These are phyloP conservation scores for Neomonachus schauinslandi DNA, from an alignment of 2,113 vertebrate species.

Conservation along the genomic window DNA sequence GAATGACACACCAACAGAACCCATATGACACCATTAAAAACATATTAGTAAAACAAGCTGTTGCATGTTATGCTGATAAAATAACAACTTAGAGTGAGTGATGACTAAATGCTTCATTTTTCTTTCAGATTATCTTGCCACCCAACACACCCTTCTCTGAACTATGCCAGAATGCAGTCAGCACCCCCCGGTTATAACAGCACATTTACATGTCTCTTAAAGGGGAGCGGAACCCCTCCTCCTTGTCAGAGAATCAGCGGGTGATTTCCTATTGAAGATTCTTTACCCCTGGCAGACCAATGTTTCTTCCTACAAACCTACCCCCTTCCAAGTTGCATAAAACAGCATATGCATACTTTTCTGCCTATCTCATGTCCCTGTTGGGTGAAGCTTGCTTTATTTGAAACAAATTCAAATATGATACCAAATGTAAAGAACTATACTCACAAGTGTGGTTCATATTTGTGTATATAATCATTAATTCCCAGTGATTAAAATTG, in stretches of 20 bases:
- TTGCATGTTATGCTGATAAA: slow-evolving; percentile 30
- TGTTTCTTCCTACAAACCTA: background rate
- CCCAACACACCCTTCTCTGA: slow-evolving; percentile 28
- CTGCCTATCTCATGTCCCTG: background rate
- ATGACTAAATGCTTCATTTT: slow-evolving; percentile 32
- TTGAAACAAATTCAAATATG: slow-evolving; percentile 15
- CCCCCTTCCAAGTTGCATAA: background rate
- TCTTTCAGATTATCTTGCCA: background rate
- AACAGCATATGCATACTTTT: background rate
- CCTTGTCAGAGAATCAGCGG: background rate
- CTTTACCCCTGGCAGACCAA: background rate
- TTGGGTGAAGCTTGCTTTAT: background rate
- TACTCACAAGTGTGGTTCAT: background rate
- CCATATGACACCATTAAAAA: slow-evolving; percentile 2
- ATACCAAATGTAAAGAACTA: background rate
- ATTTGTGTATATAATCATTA: background rate
- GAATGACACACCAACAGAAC: slow-evolving; percentile 15
- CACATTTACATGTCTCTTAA: background rate
- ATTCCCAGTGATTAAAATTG: background rate
- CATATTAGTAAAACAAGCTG: slow-evolving; percentile 57
- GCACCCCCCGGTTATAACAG: background rate
- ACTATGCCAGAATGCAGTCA: background rate
- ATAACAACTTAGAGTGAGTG: slow-evolving; percentile 15
- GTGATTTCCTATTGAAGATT: background rate
- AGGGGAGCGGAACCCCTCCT: background rate